Conservation (phyloP, 2,888 invertebrate genomes). For the Norana najaformis region DNA sequence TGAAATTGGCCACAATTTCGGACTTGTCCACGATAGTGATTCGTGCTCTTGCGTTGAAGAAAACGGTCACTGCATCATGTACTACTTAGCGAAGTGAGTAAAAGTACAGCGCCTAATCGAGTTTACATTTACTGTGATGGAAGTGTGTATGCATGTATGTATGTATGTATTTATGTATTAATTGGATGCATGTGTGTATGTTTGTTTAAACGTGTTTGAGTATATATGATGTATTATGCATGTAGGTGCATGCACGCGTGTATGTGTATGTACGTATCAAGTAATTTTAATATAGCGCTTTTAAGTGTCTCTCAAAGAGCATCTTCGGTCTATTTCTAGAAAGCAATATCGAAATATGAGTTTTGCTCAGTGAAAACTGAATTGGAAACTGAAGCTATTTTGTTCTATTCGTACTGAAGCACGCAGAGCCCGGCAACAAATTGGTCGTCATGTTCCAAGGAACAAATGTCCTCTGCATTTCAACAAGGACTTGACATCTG, state of each 20-base stretch:
- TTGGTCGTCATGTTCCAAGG: conserved; percentile 93
- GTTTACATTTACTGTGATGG: no score
- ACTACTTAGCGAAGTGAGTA: conserved; percentile 85
- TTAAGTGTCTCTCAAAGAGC: no score
- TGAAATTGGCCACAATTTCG: conserved; percentile 98
- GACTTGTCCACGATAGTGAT: conserved; percentile 90
- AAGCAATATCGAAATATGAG: background rate
- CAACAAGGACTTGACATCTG: conserved; percentile 97
- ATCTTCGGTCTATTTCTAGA: no score
- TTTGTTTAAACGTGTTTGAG: no score
- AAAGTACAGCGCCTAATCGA: no score
- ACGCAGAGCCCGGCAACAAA: conserved; percentile 71
- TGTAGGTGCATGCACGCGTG: no score
- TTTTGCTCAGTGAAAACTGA: background rate
- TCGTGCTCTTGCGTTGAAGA: conserved; percentile 78
- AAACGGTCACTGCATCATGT: conserved; percentile 78
- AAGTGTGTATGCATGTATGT: no score
- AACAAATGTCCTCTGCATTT: conserved; percentile 84
- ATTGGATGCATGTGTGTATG: no score
- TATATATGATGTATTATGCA: no score
- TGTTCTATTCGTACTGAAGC: conserved; percentile 46
- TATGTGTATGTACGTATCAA: no score
- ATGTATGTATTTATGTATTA: no score
- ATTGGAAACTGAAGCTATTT: background rate
- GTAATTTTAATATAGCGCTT: no score